Evolutionary conservation across 2,888 invertebrate genomes (phyloP).

Genomic region (Apotomis betuletana): DNA sequence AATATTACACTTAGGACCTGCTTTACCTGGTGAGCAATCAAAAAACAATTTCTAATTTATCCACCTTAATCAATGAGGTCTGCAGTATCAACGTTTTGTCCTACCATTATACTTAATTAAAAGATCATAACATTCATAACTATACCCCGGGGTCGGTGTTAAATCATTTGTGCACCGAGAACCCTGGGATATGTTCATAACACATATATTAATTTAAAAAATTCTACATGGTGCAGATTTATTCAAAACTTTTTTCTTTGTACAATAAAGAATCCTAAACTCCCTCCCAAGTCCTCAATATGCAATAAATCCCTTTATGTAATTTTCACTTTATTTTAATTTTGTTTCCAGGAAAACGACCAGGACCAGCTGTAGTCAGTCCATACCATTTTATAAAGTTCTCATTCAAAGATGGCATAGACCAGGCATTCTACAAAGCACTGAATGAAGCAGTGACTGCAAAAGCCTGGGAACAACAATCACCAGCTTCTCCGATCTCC

Average conservation of each 20-base stretch:
- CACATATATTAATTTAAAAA: too few relatives aligned
- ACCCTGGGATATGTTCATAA: too few relatives aligned
- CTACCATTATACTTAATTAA: too few relatives aligned
- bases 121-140: too few relatives aligned
- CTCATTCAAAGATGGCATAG: constrained; percentile 93
- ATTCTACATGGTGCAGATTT: too few relatives aligned
- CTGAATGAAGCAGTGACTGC: constrained; percentile 85
- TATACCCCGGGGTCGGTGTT: too few relatives aligned
- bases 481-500: constrained; percentile 54
- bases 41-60: not conserved
- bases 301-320: not conserved
- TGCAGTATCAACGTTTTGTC: too few relatives aligned
- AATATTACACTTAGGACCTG: constrained; percentile 88
- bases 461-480: constrained; percentile 85
- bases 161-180: too few relatives aligned
- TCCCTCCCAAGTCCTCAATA: too few relatives aligned
- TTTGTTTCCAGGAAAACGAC: constrained; percentile 82
- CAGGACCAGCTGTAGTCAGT: constrained; percentile 90
- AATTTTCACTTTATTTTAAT: not conserved
- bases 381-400: constrained; percentile 90
- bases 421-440: constrained; percentile 84
- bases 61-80: too few relatives aligned
- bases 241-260: too few relatives aligned
- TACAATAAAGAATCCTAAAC: too few relatives aligned
- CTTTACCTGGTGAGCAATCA: constrained; percentile 79